Evolutionary conservation across 2,888 invertebrate species (phyloP), one percentile per base, ranked within the genome.

Genomic region (Drosophila multiciliata): DNA sequence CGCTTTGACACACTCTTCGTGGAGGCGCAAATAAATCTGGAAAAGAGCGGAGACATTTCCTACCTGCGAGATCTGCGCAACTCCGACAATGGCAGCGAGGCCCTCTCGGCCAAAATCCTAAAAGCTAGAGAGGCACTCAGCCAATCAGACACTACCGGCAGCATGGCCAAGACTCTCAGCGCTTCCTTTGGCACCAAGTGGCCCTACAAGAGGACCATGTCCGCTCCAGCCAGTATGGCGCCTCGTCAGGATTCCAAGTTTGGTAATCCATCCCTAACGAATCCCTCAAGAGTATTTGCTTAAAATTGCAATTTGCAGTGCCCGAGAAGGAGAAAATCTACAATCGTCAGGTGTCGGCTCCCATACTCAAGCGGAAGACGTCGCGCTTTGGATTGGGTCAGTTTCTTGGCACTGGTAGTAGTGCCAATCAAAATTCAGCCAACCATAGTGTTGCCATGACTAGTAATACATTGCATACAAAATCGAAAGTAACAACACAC

Each of bases 201-300:
- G 96, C 98, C 98, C 1, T 99, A 98, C 93, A 98, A 98, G 93
- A 94, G 98, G 72, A 98, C 98, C 55, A 97, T 98, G 95, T 98
- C 98, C 8, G 98, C 98, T 17, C 98, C 98, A 12, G 97, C 97
- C 53, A 96, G 96, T 60, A 96, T 97, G 94, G 95, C 96, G 64
- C 95, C 96, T 1, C 94, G 96, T 58, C 95, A 96, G 89, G 96
- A 97, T 89, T 94, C 95, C 17, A 96, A 96, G 93, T 95, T 95
- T 93, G 95, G 95, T 95, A 91, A 87, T 83, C 9, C 15, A 12
- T 15, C 2, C 45, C 8, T 15, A 7, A 26, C 23, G 1, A 15
- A 15, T 45, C 23, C 7, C 8, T 2, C 23, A 45, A 8, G 45
- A 45, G 8, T 45, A 45, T 15, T 45, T 15, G 15, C 15, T 45